Base-by-base conservation (phyloP, 1,140 invertebrate species). In the Euwallacea similis region DNA sequence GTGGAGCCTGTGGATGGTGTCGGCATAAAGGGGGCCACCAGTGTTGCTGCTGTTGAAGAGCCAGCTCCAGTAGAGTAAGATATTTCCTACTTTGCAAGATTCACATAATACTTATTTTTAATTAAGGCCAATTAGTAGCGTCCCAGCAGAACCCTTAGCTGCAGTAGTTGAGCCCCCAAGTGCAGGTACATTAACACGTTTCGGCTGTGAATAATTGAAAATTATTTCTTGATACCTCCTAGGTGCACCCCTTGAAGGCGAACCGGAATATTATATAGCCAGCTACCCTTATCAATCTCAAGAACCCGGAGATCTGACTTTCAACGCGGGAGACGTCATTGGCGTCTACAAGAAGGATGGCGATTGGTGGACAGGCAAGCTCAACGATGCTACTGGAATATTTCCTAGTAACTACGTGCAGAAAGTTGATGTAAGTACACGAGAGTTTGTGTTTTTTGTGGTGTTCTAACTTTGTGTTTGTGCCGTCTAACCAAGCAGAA, bases 301-400 rank as follows among this genome's bases (percentile, higher is more conserved):
- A 9, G 97, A 99, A 82, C 84, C 90, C 0, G 96, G 95, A 7
- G 98, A 99, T 85, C 84, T 99, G 43, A 91, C 85, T 56, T 98
- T 99, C 81, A 90, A 93, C 76, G 92, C 91, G 66, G 96, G 96
- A 0, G 97, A 99, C 81, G 86, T 93, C 67, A 92, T 99, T 64
- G 84, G 89, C 71, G 95, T 98, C 0, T 87, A 88, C 6, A 91
- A 96, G 74, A 91, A 93, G 74, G 95, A 98, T 73, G 96, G 95
- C 7, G 96, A 99, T 79, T 99, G 97, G 97, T 99, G 97, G 97
- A 98, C 96, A 8, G 98, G 98, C 46, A 88, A 87, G 60, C 90
- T 97, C 75, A 93, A 89, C 50, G 75, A 79, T 63, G 74, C 60
- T 50, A 65, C 77, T 10, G 98, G 98, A 16, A 96, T 99, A 72